A percentile compares a stretch with the other conserved stretches of the same genome.
Evolutionary conservation across 2,113 vertebrate genomes (phyloP).

Genomic region (Stegastes partitus): DNA sequence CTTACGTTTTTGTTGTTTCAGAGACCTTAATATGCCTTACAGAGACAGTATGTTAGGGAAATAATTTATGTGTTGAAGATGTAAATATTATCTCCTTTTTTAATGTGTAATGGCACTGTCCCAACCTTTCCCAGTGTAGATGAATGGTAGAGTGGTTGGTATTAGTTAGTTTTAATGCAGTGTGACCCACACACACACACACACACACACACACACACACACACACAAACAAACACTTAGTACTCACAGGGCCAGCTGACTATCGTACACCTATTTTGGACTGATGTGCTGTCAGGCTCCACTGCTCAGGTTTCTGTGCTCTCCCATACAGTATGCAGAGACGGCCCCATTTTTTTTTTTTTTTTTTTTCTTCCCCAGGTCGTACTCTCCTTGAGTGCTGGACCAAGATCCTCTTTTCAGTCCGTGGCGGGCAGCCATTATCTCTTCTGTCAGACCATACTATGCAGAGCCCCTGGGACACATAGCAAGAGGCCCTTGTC

Average conservation of each 20-base stretch:
- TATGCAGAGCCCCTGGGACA: constrained; percentile 73
- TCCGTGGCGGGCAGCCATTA: constrained; percentile 35
- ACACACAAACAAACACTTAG: constrained; percentile 43
- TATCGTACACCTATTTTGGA: constrained; percentile 59
- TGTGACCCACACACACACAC: constrained; percentile 53
- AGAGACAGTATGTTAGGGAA: constrained; percentile 73
- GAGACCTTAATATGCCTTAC: constrained; percentile 75
- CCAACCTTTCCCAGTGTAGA: constrained; percentile 50
- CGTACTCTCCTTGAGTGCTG: constrained; percentile 39
- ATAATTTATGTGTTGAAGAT: constrained; percentile 83
- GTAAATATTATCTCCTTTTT: constrained; percentile 77
- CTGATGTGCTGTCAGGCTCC: constrained; percentile 63
- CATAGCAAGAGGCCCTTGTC: constrained; percentile 41
- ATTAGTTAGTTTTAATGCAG: constrained; percentile 72
- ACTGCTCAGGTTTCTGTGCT: constrained; percentile 72
- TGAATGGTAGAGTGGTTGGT: constrained; percentile 64
- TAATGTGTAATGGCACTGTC: constrained; percentile 68
- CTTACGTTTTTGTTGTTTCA: constrained; percentile 38
- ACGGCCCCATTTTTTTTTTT: constrained; percentile 1
- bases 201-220: constrained; percentile 52
- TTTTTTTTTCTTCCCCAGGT: constrained; percentile 1
- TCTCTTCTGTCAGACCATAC: constrained; percentile 59
- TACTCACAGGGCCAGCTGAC: constrained; percentile 63
- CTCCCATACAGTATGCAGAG: constrained; percentile 38
- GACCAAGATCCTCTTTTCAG: constrained; percentile 45